Base-by-base conservation (phyloP, 2,888 invertebrate genomes). In the Ornithoptera alexandrae region DNA sequence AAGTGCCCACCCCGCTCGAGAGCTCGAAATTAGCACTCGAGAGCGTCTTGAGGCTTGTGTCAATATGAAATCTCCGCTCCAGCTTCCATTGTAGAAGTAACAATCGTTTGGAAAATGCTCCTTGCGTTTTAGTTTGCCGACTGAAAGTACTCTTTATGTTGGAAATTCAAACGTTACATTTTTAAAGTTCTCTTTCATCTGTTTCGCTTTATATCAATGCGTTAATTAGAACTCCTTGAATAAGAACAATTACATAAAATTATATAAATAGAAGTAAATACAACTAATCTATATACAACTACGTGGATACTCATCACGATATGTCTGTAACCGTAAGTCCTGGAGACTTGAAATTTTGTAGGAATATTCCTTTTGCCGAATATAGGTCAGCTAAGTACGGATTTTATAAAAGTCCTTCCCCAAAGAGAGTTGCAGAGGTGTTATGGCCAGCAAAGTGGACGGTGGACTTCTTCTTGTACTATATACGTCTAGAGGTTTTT, bases 21-120 rank as follows among this genome's bases (percentile, higher is more conserved):
- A 81, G 82, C 77, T 75, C 79, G 78, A 84, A 87, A 90, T 90
- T 90, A 89, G 87, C 85, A 84, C 89, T 90, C 74, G 80, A 89
- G 68, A 67, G 69, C 70, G 60, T 70, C 70, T 68, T 65, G 65
- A 65, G 70, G 71, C 73, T 73, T 72, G 64, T 69, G 71, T 69
- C 74, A 74, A 76, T 79, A 75, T 74, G 70, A 72, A 70, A 73
- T 71, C 64, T 61, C 59, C n/a, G 67, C 68, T 71, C 68, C 69
- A 70, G 66, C 70, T 70, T 18, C 67, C 36, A 71, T 71, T 71
- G 70, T 71, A 30, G 56, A 65, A 69, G 69, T 65, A 46, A 69
- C 69, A 65, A 65, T 69, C 62, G 57, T 61, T 69, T 66, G 50
- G 59, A 66, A 59, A 66, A 59, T 65, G 42, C 30, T 59, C 42